Evolutionary conservation across 2,797 vertebrate genomes (phyloP).

Genomic region (Pristis pectinata): DNA sequence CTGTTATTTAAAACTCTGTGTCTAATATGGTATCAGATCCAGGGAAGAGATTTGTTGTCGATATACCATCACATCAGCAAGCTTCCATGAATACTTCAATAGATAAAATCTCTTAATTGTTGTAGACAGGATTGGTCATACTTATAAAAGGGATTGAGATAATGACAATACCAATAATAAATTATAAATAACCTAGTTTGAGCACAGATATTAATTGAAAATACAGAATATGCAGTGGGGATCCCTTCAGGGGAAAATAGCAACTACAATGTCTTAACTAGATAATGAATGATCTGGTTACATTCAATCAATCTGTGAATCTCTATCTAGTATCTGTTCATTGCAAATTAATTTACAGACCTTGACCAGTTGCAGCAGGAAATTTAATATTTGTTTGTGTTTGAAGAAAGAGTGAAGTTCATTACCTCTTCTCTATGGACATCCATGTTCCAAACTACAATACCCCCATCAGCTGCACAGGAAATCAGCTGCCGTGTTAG

Average conservation of each 20-base stretch:
- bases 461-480: conserved; percentile 86
- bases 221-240: background rate
- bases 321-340: background rate
- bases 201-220: background rate
- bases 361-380: background rate
- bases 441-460: conserved; percentile 98
- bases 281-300: background rate
- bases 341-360: background rate
- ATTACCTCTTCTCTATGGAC: conserved; percentile 82
- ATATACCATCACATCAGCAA: background rate
- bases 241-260: background rate
- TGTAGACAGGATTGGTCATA: background rate
- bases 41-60: background rate
- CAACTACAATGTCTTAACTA: background rate
- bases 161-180: background rate
- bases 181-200: too few species aligned
- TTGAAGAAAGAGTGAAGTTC: background rate
- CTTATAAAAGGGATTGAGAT: too few species aligned
- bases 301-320: background rate
- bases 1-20: background rate
- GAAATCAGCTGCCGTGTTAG: conserved; percentile 83
- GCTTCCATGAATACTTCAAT: background rate
- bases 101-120: background rate
- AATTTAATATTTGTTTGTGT: background rate
- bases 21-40: background rate